These are phyloP conservation scores for Xylota segnis DNA, from an alignment of 2,888 invertebrate genomes.

Conservation along the genomic window DNA sequence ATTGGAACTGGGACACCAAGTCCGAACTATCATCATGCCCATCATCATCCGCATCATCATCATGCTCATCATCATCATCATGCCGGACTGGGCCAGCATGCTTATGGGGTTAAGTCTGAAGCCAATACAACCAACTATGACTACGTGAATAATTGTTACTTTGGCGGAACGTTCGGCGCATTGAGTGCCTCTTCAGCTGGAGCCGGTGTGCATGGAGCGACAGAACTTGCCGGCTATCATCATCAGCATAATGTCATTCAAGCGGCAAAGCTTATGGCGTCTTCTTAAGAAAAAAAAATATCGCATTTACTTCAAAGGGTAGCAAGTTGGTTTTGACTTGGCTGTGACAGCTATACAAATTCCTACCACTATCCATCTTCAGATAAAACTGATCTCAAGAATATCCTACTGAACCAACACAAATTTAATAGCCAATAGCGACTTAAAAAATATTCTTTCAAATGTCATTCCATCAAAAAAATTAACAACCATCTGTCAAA, in stretches of 20 bases:
- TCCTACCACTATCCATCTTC: constrained; percentile 1
- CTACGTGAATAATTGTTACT: constrained; percentile 84
- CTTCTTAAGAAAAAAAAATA: constrained; percentile 86
- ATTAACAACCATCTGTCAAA: no score
- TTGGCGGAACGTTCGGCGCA: constrained; percentile 83
- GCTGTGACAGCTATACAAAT: constrained; percentile 5
- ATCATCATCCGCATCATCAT: constrained; percentile 79
- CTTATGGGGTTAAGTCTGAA: constrained; percentile 83
- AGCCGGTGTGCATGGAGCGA: constrained; percentile 80
- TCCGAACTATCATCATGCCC: constrained; percentile 82
- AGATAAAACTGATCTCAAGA: constrained; percentile 43
- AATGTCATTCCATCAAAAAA: no score
- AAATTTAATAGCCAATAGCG: neutral
- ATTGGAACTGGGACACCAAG: constrained; percentile 81
- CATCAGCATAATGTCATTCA: constrained; percentile 94
- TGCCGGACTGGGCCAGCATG: constrained; percentile 78
- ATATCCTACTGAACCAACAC: neutral
- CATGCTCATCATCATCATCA: constrained; percentile 81
- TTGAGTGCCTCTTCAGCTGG: constrained; percentile 80
- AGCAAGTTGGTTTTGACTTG: neutral
- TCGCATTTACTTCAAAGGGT: constrained; percentile 13
- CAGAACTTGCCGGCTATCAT: constrained; percentile 90
- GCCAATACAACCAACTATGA: constrained; percentile 83
- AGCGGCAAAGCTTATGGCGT: constrained; percentile 93
- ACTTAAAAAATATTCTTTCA: neutral